Conservation (phyloP, 2,113 vertebrate genomes). For the Limanda limanda region DNA sequence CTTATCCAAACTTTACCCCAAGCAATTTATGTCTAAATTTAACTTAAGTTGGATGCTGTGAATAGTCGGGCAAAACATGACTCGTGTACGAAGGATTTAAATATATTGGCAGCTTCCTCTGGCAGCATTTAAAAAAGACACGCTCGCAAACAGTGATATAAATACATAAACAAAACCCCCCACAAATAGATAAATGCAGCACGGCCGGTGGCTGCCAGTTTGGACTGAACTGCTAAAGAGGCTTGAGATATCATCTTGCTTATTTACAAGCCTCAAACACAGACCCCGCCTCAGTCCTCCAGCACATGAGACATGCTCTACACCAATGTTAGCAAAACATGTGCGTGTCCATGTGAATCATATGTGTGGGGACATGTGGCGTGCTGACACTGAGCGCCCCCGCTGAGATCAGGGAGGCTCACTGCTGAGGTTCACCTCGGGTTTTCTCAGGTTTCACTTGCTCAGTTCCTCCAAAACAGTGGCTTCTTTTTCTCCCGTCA, state of each 20-base stretch:
- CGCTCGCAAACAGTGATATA: background rate
- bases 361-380: constrained; percentile 62
- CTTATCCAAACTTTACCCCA: background rate
- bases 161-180: background rate
- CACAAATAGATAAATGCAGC: background rate
- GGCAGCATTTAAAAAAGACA: background rate
- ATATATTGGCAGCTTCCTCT: background rate
- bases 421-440: constrained; percentile 46
- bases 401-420: constrained; percentile 39
- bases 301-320: constrained; percentile 1
- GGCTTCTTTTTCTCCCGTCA: constrained; percentile 61
- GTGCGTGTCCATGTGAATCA: constrained; percentile 64
- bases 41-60: background rate
- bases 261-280: background rate
- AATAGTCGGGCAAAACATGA: background rate
- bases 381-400: constrained; percentile 51
- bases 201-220: background rate
- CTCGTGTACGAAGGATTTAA: background rate
- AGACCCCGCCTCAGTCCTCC: constrained; percentile 9
- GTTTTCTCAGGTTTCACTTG: constrained; percentile 68
- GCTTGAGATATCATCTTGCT: background rate
- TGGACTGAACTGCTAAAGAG: background rate
- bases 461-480: constrained; percentile 55
- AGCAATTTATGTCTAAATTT: too few species aligned
- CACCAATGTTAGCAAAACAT: constrained; percentile 49